Percentiles rank a stretch among this genome's conserved stretches.
Evolutionary conservation across 2,797 vertebrate genomes (phyloP).

Genomic region (Crocodylus rhombifer): DNA sequence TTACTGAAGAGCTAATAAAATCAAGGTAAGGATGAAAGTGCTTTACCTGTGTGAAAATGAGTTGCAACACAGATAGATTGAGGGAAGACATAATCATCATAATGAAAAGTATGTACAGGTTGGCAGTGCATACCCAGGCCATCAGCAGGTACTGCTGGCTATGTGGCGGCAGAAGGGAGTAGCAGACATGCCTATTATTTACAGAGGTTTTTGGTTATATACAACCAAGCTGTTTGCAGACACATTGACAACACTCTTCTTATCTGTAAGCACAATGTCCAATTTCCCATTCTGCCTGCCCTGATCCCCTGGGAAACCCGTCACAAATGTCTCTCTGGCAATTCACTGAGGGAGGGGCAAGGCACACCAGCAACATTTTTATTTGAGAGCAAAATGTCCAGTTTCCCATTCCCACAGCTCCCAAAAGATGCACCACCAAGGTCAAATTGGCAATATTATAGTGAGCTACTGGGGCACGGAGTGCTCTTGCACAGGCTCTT

Average conservation of each 20-base stretch:
- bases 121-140: fast-evolving
- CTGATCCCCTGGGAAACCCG: neutral
- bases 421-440: neutral
- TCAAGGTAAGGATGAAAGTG: neutral
- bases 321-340: conserved; percentile 59
- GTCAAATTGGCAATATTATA: neutral
- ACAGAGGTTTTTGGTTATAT: conserved; percentile 12
- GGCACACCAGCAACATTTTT: conserved; percentile 45
- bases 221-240: neutral
- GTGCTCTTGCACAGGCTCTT: neutral
- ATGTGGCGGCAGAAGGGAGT: neutral
- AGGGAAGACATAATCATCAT: conserved; percentile 2
- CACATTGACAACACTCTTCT: conserved; percentile 66
- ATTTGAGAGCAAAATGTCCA: conserved; percentile 14
- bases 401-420: fast-evolving
- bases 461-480: neutral
- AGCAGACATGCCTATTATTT: neutral
- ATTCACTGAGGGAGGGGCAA: conserved; percentile 27
- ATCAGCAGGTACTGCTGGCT: neutral
- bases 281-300: conserved; percentile 24
- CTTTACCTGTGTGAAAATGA: conserved; percentile 31
- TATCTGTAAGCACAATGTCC: conserved; percentile 49
- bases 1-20: conserved; percentile 16
- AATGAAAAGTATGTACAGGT: neutral
- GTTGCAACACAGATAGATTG: neutral